Evolutionary conservation across 2,888 invertebrate genomes (phyloP).

Genomic region (Cataglyphis rosenhaueri): DNA sequence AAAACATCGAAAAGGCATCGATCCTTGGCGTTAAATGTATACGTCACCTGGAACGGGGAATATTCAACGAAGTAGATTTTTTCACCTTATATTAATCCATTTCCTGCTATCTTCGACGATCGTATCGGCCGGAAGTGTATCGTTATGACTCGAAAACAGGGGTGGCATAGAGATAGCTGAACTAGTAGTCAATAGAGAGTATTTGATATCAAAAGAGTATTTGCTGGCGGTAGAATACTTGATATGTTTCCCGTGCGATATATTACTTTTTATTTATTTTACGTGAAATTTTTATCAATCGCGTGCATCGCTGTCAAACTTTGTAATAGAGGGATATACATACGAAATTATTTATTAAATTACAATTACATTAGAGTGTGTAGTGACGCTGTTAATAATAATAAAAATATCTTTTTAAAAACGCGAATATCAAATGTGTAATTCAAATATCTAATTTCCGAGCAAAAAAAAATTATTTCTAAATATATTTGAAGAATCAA

Average conservation of each 20-base stretch:
- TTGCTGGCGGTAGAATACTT: background rate
- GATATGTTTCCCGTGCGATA: constrained; percentile 16
- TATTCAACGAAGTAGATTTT: constrained; percentile 17
- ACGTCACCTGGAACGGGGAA: constrained; percentile 28
- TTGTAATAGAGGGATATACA: background rate
- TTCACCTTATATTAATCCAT: constrained; percentile 19
- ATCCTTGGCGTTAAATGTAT: constrained; percentile 34
- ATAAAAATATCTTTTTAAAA: background rate
- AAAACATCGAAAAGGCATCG: constrained; percentile 58
- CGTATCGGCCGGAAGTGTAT: constrained; percentile 39
- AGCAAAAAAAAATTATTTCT: background rate
- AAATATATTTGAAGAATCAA: background rate
- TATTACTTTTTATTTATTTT: constrained; percentile 13
- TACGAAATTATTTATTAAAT: background rate
- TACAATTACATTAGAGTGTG: background rate
- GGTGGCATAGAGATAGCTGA: constrained; percentile 1
- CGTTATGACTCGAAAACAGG: constrained; percentile 12
- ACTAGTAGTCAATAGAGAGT: background rate
- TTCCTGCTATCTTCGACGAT: constrained; percentile 46
- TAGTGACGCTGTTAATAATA: background rate
- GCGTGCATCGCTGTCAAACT: constrained; percentile 8
- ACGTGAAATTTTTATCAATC: constrained; percentile 15
- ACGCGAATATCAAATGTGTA: background rate
- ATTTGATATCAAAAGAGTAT: constrained; percentile 2
- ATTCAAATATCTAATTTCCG: background rate